Conservation (phyloP, 1,140 invertebrate genomes). For the Acromyrmex heyeri region DNA sequence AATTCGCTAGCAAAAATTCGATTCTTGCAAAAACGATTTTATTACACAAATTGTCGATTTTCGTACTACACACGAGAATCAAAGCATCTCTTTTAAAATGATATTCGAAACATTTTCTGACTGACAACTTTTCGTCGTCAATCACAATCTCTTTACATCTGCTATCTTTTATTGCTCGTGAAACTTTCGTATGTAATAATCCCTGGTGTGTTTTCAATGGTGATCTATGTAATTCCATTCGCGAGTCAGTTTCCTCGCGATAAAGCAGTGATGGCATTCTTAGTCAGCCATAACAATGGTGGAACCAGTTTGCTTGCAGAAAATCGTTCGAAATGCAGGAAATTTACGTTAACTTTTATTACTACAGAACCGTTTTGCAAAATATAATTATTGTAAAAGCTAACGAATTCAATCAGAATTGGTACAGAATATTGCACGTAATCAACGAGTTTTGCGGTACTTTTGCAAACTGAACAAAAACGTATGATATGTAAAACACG, state of each 20-base stretch:
- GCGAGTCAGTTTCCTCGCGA: constrained; percentile 26
- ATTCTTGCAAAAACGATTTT: constrained; percentile 28
- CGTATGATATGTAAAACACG: background rate
- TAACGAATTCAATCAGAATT: background rate
- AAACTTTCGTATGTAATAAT: constrained; percentile 38
- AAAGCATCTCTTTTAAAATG: constrained; percentile 7
- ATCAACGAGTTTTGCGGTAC: background rate
- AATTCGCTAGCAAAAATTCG: constrained; percentile 10
- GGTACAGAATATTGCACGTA: background rate
- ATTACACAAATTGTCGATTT: constrained; percentile 26
- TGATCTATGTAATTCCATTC: constrained; percentile 17
- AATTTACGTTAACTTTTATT: constrained; percentile 19
- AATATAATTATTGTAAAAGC: background rate
- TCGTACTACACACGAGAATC: background rate
- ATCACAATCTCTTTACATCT: background rate
- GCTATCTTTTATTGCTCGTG: constrained; percentile 37
- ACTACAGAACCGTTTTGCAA: background rate
- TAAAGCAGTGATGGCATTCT: constrained; percentile 23
- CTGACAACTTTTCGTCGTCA: background rate
- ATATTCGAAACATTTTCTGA: background rate
- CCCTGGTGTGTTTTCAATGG: background rate
- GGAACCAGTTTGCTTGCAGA: background rate
- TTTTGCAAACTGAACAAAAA: background rate
- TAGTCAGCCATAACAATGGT: background rate
- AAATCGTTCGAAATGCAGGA: background rate